A percentile compares a stretch with the other conserved stretches of the same genome.
Evolutionary conservation across 92 coral and sea anemone species (phyloP).

Genomic region (Micromussa lordhowensis): DNA sequence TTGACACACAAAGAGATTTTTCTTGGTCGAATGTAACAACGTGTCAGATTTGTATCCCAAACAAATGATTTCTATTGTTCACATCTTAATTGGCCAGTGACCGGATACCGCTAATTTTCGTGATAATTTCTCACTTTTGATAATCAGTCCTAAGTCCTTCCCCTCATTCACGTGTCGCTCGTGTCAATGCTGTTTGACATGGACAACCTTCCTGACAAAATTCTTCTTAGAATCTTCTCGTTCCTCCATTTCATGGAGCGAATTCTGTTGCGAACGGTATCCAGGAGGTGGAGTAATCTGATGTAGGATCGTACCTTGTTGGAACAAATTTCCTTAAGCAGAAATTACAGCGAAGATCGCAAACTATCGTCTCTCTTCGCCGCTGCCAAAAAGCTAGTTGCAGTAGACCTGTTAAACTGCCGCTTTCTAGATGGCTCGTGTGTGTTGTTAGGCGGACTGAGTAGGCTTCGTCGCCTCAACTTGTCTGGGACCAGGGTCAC

Average conservation of each 20-base stretch:
- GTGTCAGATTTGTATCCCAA: constrained; percentile 22
- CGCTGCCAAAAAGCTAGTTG: constrained; percentile 3
- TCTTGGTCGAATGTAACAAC: constrained; percentile 6
- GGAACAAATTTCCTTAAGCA: not conserved
- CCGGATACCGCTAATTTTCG: constrained; percentile 19
- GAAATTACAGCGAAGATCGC: not conserved
- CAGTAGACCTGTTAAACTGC: constrained; percentile 5
- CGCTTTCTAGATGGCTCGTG: constrained; percentile 13
- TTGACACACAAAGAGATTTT: constrained; percentile 6
- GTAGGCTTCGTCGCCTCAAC: constrained; percentile 3
- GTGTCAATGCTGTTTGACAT: not conserved
- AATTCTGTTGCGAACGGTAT: constrained; percentile 9
- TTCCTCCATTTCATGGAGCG: constrained; percentile 4
- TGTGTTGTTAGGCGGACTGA: not conserved
- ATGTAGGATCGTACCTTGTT: not conserved
- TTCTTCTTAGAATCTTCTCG: constrained; percentile 16
- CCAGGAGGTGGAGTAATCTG: constrained; percentile 11
- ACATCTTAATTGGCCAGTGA: constrained; percentile 16
- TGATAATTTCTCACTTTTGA: not conserved
- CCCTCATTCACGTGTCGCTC: not conserved
- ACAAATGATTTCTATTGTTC: constrained; percentile 1
- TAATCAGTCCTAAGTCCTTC: not conserved
- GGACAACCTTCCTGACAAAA: constrained; percentile 22
- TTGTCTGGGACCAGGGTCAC: constrained; percentile 17
- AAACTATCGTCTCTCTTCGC: constrained; percentile 5